Evolutionary conservation across 2,888 invertebrate genomes (phyloP).

Genomic region (Lissocephala sabroskyi): DNA sequence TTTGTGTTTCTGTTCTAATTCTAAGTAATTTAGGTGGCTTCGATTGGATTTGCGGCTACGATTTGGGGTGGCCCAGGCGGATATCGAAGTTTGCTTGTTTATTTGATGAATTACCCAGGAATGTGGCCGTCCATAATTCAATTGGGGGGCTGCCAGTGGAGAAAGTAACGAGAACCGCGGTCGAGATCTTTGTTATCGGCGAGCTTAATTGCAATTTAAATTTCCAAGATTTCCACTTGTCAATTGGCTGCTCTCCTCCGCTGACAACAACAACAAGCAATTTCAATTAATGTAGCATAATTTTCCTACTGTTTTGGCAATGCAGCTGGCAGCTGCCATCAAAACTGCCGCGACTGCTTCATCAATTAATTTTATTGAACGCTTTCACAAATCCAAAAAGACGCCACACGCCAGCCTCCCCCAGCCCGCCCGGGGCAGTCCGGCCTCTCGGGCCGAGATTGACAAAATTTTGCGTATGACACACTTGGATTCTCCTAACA

Average conservation of each 20-base stretch:
- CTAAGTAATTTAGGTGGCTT: slow-evolving; percentile 46
- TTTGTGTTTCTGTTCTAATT: slow-evolving; percentile 44
- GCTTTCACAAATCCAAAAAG: slow-evolving; percentile 62
- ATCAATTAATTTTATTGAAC: slow-evolving; percentile 68
- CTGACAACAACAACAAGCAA: no score
- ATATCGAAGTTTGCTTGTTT: no score
- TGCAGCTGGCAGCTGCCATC: background rate
- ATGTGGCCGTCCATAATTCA: no score
- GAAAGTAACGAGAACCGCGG: no score
- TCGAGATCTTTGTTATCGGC: no score
- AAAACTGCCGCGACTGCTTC: slow-evolving; percentile 30
- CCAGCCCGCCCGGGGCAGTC: background rate
- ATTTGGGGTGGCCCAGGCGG: no score
- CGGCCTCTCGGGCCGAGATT: slow-evolving; percentile 2
- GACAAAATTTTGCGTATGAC: slow-evolving; percentile 49
- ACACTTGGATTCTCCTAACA: slow-evolving; percentile 3
- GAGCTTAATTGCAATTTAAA: no score
- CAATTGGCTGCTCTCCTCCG: no score
- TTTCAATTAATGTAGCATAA: background rate
- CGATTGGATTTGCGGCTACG: slow-evolving; percentile 5
- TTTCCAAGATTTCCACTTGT: no score
- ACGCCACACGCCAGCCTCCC: slow-evolving; percentile 1
- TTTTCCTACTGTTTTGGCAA: slow-evolving; percentile 11
- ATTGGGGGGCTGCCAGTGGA: no score
- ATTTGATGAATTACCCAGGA: no score